Evolutionary conservation across 2,888 invertebrate genomes (phyloP).

Genomic region (Agonopterix arenella): DNA sequence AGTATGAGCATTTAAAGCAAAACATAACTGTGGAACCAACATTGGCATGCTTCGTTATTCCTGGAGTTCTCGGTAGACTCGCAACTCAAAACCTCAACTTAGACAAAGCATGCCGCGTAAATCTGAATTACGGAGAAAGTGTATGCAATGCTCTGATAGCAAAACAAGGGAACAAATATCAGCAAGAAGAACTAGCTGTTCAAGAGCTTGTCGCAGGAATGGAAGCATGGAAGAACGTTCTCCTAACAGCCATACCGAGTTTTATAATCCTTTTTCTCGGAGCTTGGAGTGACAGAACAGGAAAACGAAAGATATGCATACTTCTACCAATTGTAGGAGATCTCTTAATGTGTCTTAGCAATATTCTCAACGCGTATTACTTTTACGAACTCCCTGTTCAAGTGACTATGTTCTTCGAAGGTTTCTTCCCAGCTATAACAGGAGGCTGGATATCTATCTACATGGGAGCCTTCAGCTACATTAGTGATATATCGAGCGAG

Average conservation of each 20-base stretch:
- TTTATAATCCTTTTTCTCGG: constrained; percentile 75
- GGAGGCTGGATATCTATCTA: constrained; percentile 75
- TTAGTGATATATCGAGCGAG: constrained; percentile 74
- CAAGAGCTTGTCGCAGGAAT: constrained; percentile 73
- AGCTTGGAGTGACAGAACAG: constrained; percentile 78
- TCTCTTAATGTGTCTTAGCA: constrained; percentile 60
- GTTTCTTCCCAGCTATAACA: constrained; percentile 68
- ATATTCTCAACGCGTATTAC: constrained; percentile 70
- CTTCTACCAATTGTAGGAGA: constrained; percentile 74
- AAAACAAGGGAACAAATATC: constrained; percentile 80
- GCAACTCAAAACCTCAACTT: constrained; percentile 90
- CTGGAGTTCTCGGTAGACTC: constrained; percentile 79
- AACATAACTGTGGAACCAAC: constrained; percentile 82
- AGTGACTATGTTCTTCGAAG: constrained; percentile 68
- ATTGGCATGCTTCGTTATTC: constrained; percentile 78
- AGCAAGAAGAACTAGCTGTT: constrained; percentile 77
- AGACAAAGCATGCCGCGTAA: constrained; percentile 90
- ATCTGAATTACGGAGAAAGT: constrained; percentile 80
- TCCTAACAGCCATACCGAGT: constrained; percentile 73
- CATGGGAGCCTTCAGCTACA: constrained; percentile 77
- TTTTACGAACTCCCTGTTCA: constrained; percentile 73
- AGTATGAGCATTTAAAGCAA: constrained; percentile 59
- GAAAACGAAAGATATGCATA: constrained; percentile 75
- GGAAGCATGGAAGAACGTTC: constrained; percentile 72
- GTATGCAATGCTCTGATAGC: constrained; percentile 85